Conservation (phyloP, 2,113 vertebrate species). For the Enhydra lutris region DNA sequence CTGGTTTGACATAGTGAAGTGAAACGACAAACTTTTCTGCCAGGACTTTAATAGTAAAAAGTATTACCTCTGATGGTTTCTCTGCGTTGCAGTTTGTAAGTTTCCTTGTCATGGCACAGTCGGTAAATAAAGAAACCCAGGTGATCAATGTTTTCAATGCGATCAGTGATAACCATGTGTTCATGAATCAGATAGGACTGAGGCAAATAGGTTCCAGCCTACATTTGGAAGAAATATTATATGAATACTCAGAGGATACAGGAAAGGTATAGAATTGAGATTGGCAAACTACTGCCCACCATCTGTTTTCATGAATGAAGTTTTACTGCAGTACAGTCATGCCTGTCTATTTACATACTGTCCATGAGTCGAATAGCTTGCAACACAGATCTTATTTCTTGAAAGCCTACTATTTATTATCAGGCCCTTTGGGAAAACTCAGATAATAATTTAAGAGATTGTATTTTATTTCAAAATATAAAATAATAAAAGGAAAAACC, state of each 20-base stretch:
- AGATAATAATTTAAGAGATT: background rate
- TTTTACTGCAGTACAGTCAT: background rate
- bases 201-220: slow-evolving; percentile 97
- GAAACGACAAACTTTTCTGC: background rate
- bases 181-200: slow-evolving; percentile 95
- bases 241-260: background rate
- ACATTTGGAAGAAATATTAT: slow-evolving; percentile 55
- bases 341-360: background rate
- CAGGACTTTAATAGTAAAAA: background rate
- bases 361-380: background rate
- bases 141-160: slow-evolving; percentile 91
- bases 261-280: background rate
- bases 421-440: slow-evolving; percentile 22
- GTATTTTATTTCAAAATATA: slow-evolving; percentile 33
- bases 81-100: slow-evolving; percentile 92
- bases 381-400: background rate
- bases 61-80: slow-evolving; percentile 87
- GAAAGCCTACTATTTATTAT: background rate
- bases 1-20: background rate
- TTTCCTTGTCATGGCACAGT: slow-evolving; percentile 92
- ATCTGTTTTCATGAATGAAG: background rate
- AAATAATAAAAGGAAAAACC: background rate
- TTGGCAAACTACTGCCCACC: background rate
- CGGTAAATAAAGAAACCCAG: slow-evolving; percentile 93
- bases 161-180: slow-evolving; percentile 97